Evolutionary conservation across 1,140 invertebrate species (phyloP).

Genomic region (Branchinecta lindahli): DNA sequence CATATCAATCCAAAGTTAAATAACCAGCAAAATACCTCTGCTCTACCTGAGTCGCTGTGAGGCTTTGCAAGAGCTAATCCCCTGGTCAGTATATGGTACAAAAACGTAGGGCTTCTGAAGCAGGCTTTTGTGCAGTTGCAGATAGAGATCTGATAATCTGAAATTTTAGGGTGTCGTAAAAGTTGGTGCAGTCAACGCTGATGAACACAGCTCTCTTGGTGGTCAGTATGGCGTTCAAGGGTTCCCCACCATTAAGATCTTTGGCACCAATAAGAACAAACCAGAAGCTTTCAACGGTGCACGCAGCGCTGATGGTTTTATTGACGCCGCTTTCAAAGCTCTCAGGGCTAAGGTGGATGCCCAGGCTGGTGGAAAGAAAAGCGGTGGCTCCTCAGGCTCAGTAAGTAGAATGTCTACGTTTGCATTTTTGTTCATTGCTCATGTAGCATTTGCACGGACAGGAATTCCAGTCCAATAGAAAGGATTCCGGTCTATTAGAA

Average conservation of each 20-base stretch:
- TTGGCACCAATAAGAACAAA: slow-evolving; percentile 67
- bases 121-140: too few relatives aligned
- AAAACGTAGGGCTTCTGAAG: too few relatives aligned
- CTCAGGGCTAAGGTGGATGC: slow-evolving; percentile 49
- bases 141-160: slow-evolving; percentile 13
- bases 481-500: too few relatives aligned
- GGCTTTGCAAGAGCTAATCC: too few relatives aligned
- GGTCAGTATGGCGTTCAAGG: slow-evolving; percentile 67
- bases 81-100: too few relatives aligned
- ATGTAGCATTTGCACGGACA: too few relatives aligned
- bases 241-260: slow-evolving; percentile 94
- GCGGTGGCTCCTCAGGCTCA: slow-evolving; percentile 23
- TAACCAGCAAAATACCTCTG: too few relatives aligned
- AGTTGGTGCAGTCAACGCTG: slow-evolving; percentile 83
- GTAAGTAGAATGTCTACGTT: too few relatives aligned
- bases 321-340: slow-evolving; percentile 61
- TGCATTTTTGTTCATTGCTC: too few relatives aligned
- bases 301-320: slow-evolving; percentile 66
- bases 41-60: too few relatives aligned
- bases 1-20: too few relatives aligned
- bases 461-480: too few relatives aligned
- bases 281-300: slow-evolving; percentile 73
- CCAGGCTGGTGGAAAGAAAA: slow-evolving; percentile 38
- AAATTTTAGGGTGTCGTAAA: slow-evolving; percentile 65
- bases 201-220: slow-evolving; percentile 66